These are phyloP conservation scores for Sipunculus nudus DNA, from an alignment of 2,888 invertebrate genomes.

Conservation along the genomic window DNA sequence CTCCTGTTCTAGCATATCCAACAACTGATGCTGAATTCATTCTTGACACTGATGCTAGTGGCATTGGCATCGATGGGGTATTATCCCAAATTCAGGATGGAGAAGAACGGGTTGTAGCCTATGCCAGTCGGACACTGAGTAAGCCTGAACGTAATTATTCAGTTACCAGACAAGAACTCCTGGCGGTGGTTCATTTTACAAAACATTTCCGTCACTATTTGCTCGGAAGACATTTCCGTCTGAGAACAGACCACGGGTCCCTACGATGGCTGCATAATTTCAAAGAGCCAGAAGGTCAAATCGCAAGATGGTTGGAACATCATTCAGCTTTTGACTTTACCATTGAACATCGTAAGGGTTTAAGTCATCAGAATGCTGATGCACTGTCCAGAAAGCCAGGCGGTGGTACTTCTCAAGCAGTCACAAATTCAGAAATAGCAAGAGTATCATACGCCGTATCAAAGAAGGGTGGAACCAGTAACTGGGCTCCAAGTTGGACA, in stretches of 20 bases:
- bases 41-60: conserved; percentile 2
- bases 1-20: no score
- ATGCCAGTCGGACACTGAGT: not conserved
- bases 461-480: no score
- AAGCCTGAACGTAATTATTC: not conserved
- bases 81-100: not conserved
- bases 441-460: no score
- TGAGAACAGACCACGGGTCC: not conserved
- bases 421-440: no score
- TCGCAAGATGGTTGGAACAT: not conserved
- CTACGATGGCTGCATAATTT: not conserved
- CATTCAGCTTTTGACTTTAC: not conserved
- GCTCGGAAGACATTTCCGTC: not conserved
- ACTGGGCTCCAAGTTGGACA: no score
- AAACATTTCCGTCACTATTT: not conserved
- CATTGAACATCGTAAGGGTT: not conserved
- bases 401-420: no score
- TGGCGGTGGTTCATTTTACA: not conserved
- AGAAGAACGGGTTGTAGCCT: not conserved
- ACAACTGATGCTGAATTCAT: no score
- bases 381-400: not conserved
- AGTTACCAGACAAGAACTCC: not conserved
- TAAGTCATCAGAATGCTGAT: conserved; percentile 1
- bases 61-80: not conserved
- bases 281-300: not conserved